Evolutionary conservation across 2,797 vertebrate species (phyloP), one percentile per base, ranked within the genome.

Genomic region (Picus viridis): DNA sequence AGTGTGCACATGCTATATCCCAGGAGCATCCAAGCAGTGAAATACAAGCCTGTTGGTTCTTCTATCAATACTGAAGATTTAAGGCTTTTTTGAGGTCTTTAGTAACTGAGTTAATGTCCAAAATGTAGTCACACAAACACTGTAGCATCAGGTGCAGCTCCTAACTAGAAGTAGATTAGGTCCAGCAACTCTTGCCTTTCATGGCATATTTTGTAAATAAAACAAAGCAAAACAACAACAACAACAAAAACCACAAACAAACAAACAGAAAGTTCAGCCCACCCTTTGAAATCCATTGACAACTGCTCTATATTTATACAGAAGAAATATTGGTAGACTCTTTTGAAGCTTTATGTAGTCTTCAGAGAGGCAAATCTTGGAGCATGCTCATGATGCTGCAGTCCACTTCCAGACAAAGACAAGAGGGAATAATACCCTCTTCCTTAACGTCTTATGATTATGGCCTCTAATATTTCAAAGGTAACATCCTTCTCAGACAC

Each of bases 391-490:
- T 41, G 30, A 34, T 83, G 24, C 30, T 64, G 16, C 12, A 39
- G 20, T 51, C 9, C 39, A 73, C 32, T 82, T 87, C 65, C 47
- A 73, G 20, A 89, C 6, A 11, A 69, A 72, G 24, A 39, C 2
- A 61, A 17, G 18, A 58, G 16, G 30, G 22, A 68, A 65, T 57
- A 72, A 83, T 63, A 51, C 14, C 20, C 36, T 75, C 32, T 70
- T 54, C 12, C 29, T 51, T 26, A 81, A 47, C 41, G 27, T 65
- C 76, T 81, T 61, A 56, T 90, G 36, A 51, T 83, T 83, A 83
- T 78, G 63, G 27, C 39, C 9, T 47, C 73, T 47, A 74, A 68
- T 70, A 88, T 94, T 92, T 93, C 86, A 94, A 88, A 87, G 16
- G 34, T 74, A 82, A n/a, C 57, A 83, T 92, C 51, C 69, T 86